Evolutionary conservation across 1,140 invertebrate genomes (phyloP).

Genomic region (Drosophila erecta): DNA sequence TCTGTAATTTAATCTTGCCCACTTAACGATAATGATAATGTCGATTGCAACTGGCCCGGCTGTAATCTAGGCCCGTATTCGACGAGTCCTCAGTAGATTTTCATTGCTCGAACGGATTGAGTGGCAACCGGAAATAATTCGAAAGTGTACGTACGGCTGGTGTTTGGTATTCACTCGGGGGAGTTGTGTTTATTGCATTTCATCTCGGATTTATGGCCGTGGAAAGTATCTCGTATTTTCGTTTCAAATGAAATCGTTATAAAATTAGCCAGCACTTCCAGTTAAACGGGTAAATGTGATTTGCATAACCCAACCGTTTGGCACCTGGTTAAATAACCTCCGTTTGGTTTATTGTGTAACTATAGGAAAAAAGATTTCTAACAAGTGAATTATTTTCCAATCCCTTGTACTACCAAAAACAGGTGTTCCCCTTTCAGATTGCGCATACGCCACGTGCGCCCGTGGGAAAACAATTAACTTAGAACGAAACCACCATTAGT

Average conservation of each 20-base stretch:
- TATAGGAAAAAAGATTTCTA: background rate
- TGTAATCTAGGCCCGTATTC: slow-evolving; percentile 24
- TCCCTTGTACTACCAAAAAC: no score
- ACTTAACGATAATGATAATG: slow-evolving; percentile 61
- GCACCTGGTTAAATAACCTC: slow-evolving; percentile 31
- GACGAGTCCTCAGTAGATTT: slow-evolving; percentile 58
- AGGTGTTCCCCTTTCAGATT: slow-evolving; percentile 9
- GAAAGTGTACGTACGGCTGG: slow-evolving; percentile 40
- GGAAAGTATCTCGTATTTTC: background rate
- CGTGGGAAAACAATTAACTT: slow-evolving; percentile 1
- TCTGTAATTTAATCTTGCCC: slow-evolving; percentile 63
- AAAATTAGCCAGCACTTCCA: slow-evolving; percentile 39
- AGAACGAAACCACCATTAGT: slow-evolving; percentile 10
- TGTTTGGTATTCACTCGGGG: slow-evolving; percentile 11
- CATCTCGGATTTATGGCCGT: slow-evolving; percentile 13
- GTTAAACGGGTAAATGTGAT: slow-evolving; percentile 29
- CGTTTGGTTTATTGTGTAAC: background rate
- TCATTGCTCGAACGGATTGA: slow-evolving; percentile 41
- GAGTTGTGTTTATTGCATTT: slow-evolving; percentile 14
- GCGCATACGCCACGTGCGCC: slow-evolving; percentile 44
- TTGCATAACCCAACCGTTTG: slow-evolving; percentile 33
- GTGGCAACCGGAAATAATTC: slow-evolving; percentile 34
- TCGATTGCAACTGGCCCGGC: slow-evolving; percentile 46
- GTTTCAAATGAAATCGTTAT: slow-evolving; percentile 10
- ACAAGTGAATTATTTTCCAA: background rate